Evolutionary conservation across 2,888 invertebrate genomes (phyloP).

Genomic region (Lobophora halterata): DNA sequence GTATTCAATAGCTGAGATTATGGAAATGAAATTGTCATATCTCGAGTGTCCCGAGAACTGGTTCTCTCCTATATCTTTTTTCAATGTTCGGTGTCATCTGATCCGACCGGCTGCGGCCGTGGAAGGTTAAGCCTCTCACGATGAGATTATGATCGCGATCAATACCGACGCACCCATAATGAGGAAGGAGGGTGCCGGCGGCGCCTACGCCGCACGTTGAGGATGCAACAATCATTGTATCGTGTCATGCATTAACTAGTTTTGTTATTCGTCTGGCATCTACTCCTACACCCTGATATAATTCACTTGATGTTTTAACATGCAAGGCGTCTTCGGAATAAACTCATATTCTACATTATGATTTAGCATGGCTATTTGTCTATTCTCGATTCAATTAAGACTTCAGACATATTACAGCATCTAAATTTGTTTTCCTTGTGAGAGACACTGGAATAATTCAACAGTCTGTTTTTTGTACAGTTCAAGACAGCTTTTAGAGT

Average conservation of each 20-base stretch:
- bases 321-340: conserved; percentile 5
- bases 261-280: conserved; percentile 26
- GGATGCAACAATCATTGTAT: conserved; percentile 67
- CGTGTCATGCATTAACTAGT: conserved; percentile 32
- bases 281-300: conserved; percentile 27
- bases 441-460: conserved; percentile 22
- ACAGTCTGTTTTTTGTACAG: conserved; percentile 20
- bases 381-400: conserved; percentile 11
- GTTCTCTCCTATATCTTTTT: conserved; percentile 2
- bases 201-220: conserved; percentile 54
- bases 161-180: conserved; percentile 42
- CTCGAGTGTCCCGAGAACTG: conserved; percentile 5
- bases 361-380: conserved; percentile 5
- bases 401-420: conserved; percentile 15
- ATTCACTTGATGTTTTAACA: conserved; percentile 18
- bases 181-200: conserved; percentile 75
- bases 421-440: conserved; percentile 11
- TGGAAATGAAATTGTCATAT: conserved; percentile 8
- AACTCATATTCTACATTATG: conserved; percentile 2
- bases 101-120: conserved; percentile 5
- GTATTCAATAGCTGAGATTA: conserved; percentile 4
- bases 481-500: conserved; percentile 29
- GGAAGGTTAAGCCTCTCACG: conserved; percentile 23
- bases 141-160: conserved; percentile 27
- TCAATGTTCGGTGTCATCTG: conserved; percentile 6